Conservation (phyloP, 1,140 invertebrate genomes). For the Andricus grossulariae region DNA sequence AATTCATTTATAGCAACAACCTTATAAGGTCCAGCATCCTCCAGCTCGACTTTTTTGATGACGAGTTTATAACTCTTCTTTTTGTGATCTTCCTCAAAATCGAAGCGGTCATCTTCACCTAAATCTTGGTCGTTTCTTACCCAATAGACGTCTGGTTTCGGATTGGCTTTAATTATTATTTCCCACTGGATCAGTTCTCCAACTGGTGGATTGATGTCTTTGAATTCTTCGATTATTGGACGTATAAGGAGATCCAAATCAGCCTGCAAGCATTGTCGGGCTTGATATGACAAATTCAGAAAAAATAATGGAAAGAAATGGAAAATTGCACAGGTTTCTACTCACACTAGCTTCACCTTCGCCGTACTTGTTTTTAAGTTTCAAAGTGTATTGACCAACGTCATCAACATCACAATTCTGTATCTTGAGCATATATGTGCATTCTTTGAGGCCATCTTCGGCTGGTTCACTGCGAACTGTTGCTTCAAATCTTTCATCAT, state of each 20-base stretch:
- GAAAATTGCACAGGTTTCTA: constrained; percentile 7
- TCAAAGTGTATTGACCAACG: constrained; percentile 88
- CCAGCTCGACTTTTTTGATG: constrained; percentile 81
- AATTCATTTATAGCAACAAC: constrained; percentile 85
- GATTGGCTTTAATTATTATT: constrained; percentile 85
- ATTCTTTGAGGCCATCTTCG: constrained; percentile 85
- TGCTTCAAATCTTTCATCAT: constrained; percentile 73
- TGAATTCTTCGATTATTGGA: constrained; percentile 85
- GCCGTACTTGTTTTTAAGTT: constrained; percentile 87
- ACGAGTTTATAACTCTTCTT: constrained; percentile 82
- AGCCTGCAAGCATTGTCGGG: constrained; percentile 71
- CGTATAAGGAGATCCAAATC: constrained; percentile 84
- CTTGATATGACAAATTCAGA: neutral
- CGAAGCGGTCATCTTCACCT: constrained; percentile 77
- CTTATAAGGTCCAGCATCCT: constrained; percentile 89
- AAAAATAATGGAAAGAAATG: constrained; percentile 6
- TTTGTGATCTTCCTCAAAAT: constrained; percentile 79
- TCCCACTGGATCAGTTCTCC: constrained; percentile 84
- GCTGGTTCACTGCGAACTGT: constrained; percentile 80
- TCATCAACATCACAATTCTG: constrained; percentile 83
- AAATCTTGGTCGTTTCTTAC: constrained; percentile 81
- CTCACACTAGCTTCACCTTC: constrained; percentile 80
- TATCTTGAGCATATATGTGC: constrained; percentile 83
- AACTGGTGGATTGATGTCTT: constrained; percentile 83
- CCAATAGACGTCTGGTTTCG: constrained; percentile 87